Percentiles rank a stretch among this genome's conserved stretches.
phyloP scores from a whole-genome alignment of 2,888 invertebrate genomes.

The Caenorhabditis zanzibari region DNA sequence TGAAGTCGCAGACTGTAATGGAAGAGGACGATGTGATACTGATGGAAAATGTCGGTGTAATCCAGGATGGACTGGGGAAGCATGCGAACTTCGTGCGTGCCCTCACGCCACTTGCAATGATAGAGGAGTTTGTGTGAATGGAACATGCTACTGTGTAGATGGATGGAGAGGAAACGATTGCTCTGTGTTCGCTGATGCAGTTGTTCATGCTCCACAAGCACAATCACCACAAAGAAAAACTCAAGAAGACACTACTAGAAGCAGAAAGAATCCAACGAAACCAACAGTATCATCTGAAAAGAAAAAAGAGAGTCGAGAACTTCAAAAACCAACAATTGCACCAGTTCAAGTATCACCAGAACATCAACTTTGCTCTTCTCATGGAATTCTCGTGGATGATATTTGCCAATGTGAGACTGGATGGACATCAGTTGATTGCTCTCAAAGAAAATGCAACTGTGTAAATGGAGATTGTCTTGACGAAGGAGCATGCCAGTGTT shows the following conservation, averaged over 20 bases:
- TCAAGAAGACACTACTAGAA: constrained; percentile 21
- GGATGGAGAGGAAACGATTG: constrained; percentile 97
- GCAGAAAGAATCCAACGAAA: constrained; percentile 1
- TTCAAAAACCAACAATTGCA: constrained; percentile 9
- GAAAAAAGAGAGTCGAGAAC: constrained; percentile 46
- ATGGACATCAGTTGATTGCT: constrained; percentile 76
- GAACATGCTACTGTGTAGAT: constrained; percentile 93
- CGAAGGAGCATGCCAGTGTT: constrained; percentile 92
- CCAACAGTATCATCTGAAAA: constrained; percentile 11
- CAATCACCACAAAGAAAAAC: constrained; percentile 13
- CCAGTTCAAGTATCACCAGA: constrained; percentile 2
- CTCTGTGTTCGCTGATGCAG: constrained; percentile 57
- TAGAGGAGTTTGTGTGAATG: constrained; percentile 96
- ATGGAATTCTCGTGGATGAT: constrained; percentile 92
- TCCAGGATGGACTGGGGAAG: constrained; percentile 83
- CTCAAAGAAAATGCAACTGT: constrained; percentile 66
- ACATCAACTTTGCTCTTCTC: constrained; percentile 89
- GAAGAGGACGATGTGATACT: constrained; percentile 93
- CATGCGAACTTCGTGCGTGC: constrained; percentile 74
- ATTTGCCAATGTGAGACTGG: constrained; percentile 91
- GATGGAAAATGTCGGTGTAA: constrained; percentile 95
- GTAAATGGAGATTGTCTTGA: constrained; percentile 70
- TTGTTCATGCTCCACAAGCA: constrained; percentile 22
- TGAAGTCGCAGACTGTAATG: constrained; percentile 95
- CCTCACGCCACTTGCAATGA: constrained; percentile 92